Evolutionary conservation across 2,888 invertebrate species (phyloP), one percentile per base, ranked within the genome.

Genomic region (Xylophagus ater): DNA sequence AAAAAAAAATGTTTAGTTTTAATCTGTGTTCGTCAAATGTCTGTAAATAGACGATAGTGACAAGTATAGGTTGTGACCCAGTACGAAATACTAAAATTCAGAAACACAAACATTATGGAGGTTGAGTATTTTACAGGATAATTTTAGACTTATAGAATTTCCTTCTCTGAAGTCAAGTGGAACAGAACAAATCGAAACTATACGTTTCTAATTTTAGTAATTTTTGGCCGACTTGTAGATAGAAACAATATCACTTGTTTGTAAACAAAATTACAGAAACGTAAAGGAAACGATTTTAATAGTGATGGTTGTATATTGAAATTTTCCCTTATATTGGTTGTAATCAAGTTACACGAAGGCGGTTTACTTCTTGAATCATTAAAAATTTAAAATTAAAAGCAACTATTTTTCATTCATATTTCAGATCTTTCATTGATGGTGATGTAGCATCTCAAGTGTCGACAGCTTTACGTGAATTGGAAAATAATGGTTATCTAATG

Each of bases 361-460:
- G n/a, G n/a, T n/a, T n/a, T n/a, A n/a, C n/a, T n/a, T n/a, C n/a
- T n/a, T n/a, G n/a, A n/a, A n/a, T n/a, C n/a, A n/a, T n/a, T n/a
- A n/a, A n/a, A n/a, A n/a, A n/a, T n/a, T n/a, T n/a, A n/a, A n/a
- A n/a, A n/a, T n/a, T n/a, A n/a, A n/a, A n/a, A n/a, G n/a, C n/a
- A n/a, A n/a, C n/a, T n/a, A n/a, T n/a, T n/a, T n/a, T n/a, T n/a
- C n/a, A n/a, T n/a, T n/a, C n/a, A n/a, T n/a, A n/a, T 34, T 32
- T 12, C n/a, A 63, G 63, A 47, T 39, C 53, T 3, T 61, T 54
- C 43, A 51, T 56, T 9, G 56, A 53, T 23, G 63, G 63, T 9
- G 63, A 63, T 40, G 28, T 61, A 35, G 49, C 51, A 9, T 53
- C 62, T 3, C 63, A 63, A 44, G 56, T 64, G 3, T 57, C 54